These are phyloP conservation scores for Sparidentex hasta DNA, from an alignment of 2,797 vertebrate genomes.

Conservation along the genomic window DNA sequence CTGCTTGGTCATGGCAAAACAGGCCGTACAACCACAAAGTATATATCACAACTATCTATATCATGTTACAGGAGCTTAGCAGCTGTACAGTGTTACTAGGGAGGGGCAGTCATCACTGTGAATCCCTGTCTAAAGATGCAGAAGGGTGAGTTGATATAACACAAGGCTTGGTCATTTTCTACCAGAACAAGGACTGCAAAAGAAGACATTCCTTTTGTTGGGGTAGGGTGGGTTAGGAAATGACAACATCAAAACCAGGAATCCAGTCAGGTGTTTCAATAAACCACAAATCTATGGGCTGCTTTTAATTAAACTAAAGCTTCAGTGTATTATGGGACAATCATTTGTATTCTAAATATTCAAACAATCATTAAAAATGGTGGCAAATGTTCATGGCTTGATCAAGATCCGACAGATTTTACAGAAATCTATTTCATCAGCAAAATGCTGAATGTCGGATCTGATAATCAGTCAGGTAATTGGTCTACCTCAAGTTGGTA, in stretches of 20 bases:
- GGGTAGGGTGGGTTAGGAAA: background rate
- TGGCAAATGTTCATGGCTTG: background rate
- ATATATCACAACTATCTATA: constrained; percentile 45
- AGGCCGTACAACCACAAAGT: constrained; percentile 29
- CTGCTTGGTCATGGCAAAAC: constrained; percentile 31
- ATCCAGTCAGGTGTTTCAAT: background rate
- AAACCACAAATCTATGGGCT: background rate
- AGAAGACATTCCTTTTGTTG: constrained; percentile 19
- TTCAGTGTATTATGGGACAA: background rate
- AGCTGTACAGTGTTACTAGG: constrained; percentile 44
- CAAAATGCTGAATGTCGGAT: no score
- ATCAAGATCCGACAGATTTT: no score
- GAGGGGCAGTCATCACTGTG: constrained; percentile 22
- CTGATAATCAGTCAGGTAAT: no score
- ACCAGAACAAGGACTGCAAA: background rate
- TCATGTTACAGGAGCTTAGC: constrained; percentile 63
- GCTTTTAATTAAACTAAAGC: background rate
- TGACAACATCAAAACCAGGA: background rate
- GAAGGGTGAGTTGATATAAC: constrained; percentile 24
- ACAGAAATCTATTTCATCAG: no score
- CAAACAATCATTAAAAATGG: background rate
- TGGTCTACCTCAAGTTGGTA: background rate
- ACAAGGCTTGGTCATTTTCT: constrained; percentile 6
- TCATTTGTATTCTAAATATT: background rate
- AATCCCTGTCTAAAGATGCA: constrained; percentile 31